These are phyloP conservation scores for Cydia splendana DNA, from an alignment of 1,140 invertebrate genomes.

Conservation along the genomic window DNA sequence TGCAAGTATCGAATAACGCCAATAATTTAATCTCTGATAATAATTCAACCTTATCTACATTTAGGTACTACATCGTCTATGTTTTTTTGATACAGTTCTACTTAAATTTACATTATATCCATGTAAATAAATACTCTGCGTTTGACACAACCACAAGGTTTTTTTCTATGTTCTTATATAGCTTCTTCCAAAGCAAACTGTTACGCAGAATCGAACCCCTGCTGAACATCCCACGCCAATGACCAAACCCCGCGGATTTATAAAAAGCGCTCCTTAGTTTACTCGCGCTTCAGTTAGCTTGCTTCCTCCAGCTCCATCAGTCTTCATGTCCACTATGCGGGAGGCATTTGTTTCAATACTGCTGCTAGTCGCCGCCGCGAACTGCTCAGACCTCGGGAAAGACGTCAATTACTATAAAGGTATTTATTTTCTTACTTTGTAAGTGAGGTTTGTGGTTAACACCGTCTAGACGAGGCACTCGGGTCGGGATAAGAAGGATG, in stretches of 20 bases:
- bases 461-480: constrained; percentile 18
- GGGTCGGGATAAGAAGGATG: constrained; percentile 37
- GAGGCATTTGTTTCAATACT: constrained; percentile 64
- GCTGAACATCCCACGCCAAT: background rate
- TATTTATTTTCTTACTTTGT: constrained; percentile 34
- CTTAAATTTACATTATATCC: too few relatives aligned
- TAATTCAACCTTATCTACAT: too few relatives aligned
- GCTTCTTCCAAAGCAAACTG: background rate
- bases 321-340: constrained; percentile 62
- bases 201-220: constrained; percentile 11
- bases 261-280: constrained; percentile 13
- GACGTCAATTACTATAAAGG: constrained; percentile 73
- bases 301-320: constrained; percentile 42
- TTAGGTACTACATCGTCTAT: too few relatives aligned
- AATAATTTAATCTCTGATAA: too few relatives aligned
- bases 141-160: too few relatives aligned
- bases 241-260: constrained; percentile 2
- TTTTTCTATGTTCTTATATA: too few relatives aligned
- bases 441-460: background rate
- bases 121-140: too few relatives aligned
- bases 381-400: constrained; percentile 56
- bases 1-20: too few relatives aligned
- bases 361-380: constrained; percentile 45
- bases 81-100: too few relatives aligned
- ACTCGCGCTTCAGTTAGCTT: constrained; percentile 4